Evolutionary conservation across 2,797 vertebrate species (phyloP), one percentile per base, ranked within the genome.

Genomic region (Anas acuta): DNA sequence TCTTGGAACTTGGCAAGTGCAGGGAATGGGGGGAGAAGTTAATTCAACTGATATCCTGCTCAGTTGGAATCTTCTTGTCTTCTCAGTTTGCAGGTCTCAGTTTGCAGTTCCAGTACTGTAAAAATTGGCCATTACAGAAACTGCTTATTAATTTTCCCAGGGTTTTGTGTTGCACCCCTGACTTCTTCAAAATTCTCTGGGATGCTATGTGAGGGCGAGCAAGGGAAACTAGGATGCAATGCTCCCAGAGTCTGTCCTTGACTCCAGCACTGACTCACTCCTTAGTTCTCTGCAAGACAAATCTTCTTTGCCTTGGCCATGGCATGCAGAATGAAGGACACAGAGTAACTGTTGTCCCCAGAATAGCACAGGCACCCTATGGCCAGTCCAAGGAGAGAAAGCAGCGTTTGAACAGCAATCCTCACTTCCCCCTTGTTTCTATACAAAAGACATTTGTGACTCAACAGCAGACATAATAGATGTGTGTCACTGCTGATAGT

Each of bases 1-100:
- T 71, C 70, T 61, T 71, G 82, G 30, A 95, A 80, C 69, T 83
- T 96, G 96, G 86, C 94, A 77, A 93, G 75, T 32, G 61, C 23
- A 72, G 61, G n/a, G 35, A 20, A 69, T 87, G 51, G 87, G 69
- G 71, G 88, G 72, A 94, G 75, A 95, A 93, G 77, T 90, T 95
- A 91, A 89, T 83, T 92, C 83, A 45, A 58, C 41, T 79, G 90
- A 91, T 84, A 87, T 70, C 84, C 88, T 83, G 67, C 45, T 92
- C 77, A 19, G 22, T 1, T 94, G 78, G 57, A 93, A 89, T 87
- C 12, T 30, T 60, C 39, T 79, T 84, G 67, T 75, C 72, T 92
- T 91, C 85, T n/a, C 51, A 28, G 51, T 53, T 53, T 28, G 9
- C 54, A 95, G 69, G n/a, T 56, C 89, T 93, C 72, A 56, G 85